phyloP scores from a whole-genome alignment of 2,797 vertebrate species.

The Nyctalus aviator region DNA sequence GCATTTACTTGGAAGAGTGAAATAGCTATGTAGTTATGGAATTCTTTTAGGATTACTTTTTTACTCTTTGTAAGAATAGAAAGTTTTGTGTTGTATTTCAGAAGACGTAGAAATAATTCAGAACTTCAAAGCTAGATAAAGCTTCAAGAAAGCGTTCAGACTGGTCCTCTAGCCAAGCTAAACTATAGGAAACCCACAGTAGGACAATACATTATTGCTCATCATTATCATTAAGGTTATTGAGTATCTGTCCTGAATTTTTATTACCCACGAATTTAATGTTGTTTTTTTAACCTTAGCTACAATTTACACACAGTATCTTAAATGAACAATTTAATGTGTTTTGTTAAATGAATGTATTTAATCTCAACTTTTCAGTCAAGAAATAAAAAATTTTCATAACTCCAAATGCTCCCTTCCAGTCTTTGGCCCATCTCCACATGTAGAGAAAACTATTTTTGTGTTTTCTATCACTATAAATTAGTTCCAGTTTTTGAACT shows the following conservation, averaged over 20 bases:
- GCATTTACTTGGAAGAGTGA: not conserved
- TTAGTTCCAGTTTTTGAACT: not conserved
- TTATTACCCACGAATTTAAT: not conserved
- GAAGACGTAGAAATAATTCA: not conserved
- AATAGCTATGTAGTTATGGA: not conserved
- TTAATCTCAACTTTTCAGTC: not conserved
- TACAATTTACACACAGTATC: not conserved
- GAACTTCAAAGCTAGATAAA: not conserved
- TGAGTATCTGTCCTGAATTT: not conserved
- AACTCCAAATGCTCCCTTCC: not conserved
- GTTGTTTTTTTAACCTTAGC: not conserved
- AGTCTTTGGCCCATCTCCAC: not conserved
- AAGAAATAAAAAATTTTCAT: not conserved
- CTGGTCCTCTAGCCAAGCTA: not conserved
- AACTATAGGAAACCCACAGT: not conserved
- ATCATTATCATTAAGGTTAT: not conserved
- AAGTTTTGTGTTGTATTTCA: not conserved
- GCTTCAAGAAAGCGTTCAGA: not conserved
- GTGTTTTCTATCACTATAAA: not conserved
- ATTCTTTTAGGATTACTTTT: slow-evolving; percentile 34
- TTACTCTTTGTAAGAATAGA: not conserved
- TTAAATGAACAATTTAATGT: not conserved
- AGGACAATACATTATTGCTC: not conserved
- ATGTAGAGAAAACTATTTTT: not conserved
- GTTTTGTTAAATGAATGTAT: not conserved